phyloP scores from a whole-genome alignment of 2,888 invertebrate species.

The Agapostemon virescens region DNA sequence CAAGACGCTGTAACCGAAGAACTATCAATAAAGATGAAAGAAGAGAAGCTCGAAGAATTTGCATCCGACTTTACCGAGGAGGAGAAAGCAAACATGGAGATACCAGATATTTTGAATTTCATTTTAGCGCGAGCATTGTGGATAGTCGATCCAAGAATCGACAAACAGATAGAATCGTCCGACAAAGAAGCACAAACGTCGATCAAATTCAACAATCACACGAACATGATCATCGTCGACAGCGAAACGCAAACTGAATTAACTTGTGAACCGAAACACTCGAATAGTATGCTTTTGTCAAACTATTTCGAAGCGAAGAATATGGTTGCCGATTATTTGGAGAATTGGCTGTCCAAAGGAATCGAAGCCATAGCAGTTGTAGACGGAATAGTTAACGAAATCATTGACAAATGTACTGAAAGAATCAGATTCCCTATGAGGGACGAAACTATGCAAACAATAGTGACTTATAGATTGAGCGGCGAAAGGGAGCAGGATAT shows the following conservation, averaged over 20 bases:
- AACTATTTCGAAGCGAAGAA: slow-evolving; percentile 56
- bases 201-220: slow-evolving; percentile 56
- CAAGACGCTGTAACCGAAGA: slow-evolving; percentile 7
- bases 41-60: slow-evolving; percentile 16
- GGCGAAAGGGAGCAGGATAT: slow-evolving; percentile 64
- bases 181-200: slow-evolving; percentile 57
- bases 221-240: slow-evolving; percentile 56
- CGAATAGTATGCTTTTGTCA: slow-evolving; percentile 63
- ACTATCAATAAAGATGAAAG: background rate
- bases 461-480: slow-evolving; percentile 52
- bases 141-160: slow-evolving; percentile 59
- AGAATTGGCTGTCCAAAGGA: slow-evolving; percentile 56
- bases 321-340: slow-evolving; percentile 44
- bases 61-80: background rate
- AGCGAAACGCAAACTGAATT: slow-evolving; percentile 64
- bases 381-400: slow-evolving; percentile 61
- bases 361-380: slow-evolving; percentile 45
- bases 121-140: slow-evolving; percentile 62
- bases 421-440: slow-evolving; percentile 54
- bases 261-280: slow-evolving; percentile 66
- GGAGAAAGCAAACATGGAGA: slow-evolving; percentile 36
- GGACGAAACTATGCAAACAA: slow-evolving; percentile 60
- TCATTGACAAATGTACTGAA: slow-evolving; percentile 57
- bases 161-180: background rate
- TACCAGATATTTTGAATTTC: slow-evolving; percentile 57